A percentile compares a stretch with the other conserved stretches of the same genome.
Conservation (phyloP, 2,797 vertebrate species). For the Aeoliscus strigatus region DNA sequence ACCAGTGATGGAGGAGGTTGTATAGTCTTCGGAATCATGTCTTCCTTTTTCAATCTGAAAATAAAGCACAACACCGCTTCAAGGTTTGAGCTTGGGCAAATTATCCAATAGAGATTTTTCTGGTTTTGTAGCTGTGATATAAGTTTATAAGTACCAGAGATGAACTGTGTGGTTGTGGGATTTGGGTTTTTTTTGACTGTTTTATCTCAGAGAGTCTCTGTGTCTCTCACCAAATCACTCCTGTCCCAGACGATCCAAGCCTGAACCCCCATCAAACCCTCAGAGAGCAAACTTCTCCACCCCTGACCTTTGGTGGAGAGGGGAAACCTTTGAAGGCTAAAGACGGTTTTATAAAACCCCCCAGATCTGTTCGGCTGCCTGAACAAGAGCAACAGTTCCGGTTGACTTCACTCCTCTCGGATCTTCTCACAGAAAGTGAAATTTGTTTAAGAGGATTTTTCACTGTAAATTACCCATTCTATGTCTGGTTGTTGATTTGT, state of each 20-base stretch:
- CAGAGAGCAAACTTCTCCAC: slow-evolving; percentile 39
- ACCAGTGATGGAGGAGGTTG: slow-evolving; percentile 46
- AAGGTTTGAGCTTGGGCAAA: slow-evolving; percentile 55
- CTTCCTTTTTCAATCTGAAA: slow-evolving; percentile 46
- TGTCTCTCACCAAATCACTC: slow-evolving; percentile 47
- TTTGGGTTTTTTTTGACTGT: slow-evolving; percentile 65
- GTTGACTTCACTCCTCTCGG: too few species aligned
- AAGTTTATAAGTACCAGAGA: slow-evolving; percentile 11
- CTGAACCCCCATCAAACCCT: slow-evolving; percentile 31
- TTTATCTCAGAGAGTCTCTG: slow-evolving; percentile 69
- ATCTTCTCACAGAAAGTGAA: slow-evolving; percentile 10
- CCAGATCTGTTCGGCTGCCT: slow-evolving; percentile 21
- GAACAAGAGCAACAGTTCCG: slow-evolving; percentile 17
- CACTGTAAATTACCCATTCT: slow-evolving; percentile 1
- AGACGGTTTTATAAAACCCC: slow-evolving; percentile 29
- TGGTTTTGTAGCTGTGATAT: slow-evolving; percentile 15
- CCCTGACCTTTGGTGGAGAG: slow-evolving; percentile 16
- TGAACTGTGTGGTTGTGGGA: background rate
- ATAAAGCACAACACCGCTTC: slow-evolving; percentile 49
- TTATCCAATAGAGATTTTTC: slow-evolving; percentile 39
- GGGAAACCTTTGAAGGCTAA: slow-evolving; percentile 9
- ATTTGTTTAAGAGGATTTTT: slow-evolving; percentile 1
- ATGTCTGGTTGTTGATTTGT: slow-evolving; percentile 17
- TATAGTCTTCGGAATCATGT: slow-evolving; percentile 48
- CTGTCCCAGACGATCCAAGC: slow-evolving; percentile 64